A percentile compares a stretch with the other conserved stretches of the same genome.
These are phyloP conservation scores for Ridgeia piscesae DNA, from an alignment of 1,140 invertebrate genomes.

Conservation along the genomic window DNA sequence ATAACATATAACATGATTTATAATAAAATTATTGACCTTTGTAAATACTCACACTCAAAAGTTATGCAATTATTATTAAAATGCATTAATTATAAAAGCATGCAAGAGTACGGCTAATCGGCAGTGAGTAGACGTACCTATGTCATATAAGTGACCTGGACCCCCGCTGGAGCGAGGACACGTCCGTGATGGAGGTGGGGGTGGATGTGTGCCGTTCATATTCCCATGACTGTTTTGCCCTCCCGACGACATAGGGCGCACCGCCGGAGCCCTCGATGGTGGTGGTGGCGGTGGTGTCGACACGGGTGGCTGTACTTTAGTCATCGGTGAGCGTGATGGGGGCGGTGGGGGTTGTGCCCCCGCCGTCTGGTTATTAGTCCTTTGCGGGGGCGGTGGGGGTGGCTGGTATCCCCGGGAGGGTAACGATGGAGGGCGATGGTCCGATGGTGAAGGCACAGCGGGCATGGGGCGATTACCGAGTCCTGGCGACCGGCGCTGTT, in stretches of 20 bases:
- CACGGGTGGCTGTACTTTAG: neutral
- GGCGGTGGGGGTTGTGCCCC: neutral
- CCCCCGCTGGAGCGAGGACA: neutral
- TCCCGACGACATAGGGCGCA: neutral
- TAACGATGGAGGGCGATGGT: neutral
- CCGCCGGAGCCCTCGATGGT: neutral
- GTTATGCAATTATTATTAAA: no score
- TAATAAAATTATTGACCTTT: no score
- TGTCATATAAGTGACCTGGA: neutral
- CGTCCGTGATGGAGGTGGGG: neutral
- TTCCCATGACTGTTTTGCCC: neutral
- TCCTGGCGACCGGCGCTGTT: neutral
- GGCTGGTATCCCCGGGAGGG: neutral
- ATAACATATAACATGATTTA: no score
- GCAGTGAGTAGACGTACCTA: neutral
- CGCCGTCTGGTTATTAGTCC: neutral
- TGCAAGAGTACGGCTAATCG: no score
- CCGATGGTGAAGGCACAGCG: neutral
- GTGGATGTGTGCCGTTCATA: neutral
- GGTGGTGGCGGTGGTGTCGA: neutral
- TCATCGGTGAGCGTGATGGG: neutral
- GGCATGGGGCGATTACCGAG: neutral
- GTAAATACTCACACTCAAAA: no score
- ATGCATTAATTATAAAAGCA: no score
- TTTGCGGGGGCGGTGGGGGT: neutral